Conservation (phyloP, 2,888 invertebrate species). For the Euplagia quadripunctaria region DNA sequence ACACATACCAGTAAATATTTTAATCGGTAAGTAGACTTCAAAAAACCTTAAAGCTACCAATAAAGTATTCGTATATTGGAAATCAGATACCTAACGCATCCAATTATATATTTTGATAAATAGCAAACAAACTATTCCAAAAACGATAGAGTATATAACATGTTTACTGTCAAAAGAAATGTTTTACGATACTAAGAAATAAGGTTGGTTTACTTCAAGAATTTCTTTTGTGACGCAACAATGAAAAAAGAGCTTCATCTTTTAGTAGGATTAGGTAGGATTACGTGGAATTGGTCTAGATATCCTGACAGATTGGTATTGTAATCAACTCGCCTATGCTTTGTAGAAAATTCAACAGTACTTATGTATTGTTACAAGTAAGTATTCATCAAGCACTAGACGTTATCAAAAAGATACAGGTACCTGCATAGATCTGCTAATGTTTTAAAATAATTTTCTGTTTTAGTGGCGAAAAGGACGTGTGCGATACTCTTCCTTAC, state of each 20-base stretch:
- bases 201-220: background rate
- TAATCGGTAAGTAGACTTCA: too few relatives aligned
- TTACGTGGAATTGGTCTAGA: background rate
- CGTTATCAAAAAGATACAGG: too few relatives aligned
- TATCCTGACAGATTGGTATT: background rate
- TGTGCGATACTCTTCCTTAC: too few relatives aligned
- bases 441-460: too few relatives aligned
- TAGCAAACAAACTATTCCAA: background rate
- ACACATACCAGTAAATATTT: too few relatives aligned
- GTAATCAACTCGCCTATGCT: background rate
- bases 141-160: background rate
- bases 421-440: too few relatives aligned
- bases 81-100: background rate
- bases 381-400: background rate
- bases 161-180: background rate
- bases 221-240: slow-evolving; percentile 1
- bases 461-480: too few relatives aligned
- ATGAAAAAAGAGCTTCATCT: background rate
- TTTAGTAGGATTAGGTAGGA: slow-evolving; percentile 5
- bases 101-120: background rate
- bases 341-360: background rate
- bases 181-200: background rate
- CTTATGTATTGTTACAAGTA: background rate
- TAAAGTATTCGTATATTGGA: too few relatives aligned
- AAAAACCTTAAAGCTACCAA: too few relatives aligned